A percentile compares a stretch with the other conserved stretches of the same genome.
Evolutionary conservation across 1,140 invertebrate species (phyloP).

Genomic region (Parasteatoda tepidariorum): DNA sequence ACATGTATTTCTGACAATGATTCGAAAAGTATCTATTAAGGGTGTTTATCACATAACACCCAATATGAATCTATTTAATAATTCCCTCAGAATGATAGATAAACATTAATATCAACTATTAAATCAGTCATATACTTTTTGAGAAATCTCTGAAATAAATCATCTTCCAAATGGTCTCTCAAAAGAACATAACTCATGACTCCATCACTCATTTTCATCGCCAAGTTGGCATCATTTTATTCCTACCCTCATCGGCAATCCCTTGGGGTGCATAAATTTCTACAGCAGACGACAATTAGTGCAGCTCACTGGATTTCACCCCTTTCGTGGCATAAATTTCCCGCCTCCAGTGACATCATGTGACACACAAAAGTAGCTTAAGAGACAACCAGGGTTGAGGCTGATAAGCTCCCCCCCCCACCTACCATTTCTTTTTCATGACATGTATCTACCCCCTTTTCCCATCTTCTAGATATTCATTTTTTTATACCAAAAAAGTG

Average conservation of each 20-base stretch:
- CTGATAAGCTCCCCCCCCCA: constrained; percentile 23
- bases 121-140: too few species aligned
- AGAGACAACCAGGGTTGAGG: constrained; percentile 35
- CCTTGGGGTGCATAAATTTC: constrained; percentile 55
- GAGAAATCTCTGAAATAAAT: too few species aligned
- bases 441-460: not conserved
- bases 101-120: too few species aligned
- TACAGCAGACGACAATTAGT: constrained; percentile 51
- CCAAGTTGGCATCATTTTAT: constrained; percentile 29
- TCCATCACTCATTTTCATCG: constrained; percentile 1
- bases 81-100: too few species aligned
- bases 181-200: not conserved
- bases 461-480: too few species aligned
- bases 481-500: too few species aligned
- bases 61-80: too few species aligned
- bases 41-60: too few species aligned
- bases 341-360: constrained; percentile 35
- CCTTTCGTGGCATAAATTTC: constrained; percentile 56
- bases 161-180: too few species aligned
- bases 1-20: too few species aligned
- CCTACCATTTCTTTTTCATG: constrained; percentile 13
- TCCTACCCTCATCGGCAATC: constrained; percentile 26
- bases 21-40: too few species aligned
- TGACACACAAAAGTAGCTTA: constrained; percentile 42
- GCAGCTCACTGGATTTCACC: constrained; percentile 55